phyloP scores from a whole-genome alignment of 2,888 invertebrate species.

The Scaptomyza caliginosa region DNA sequence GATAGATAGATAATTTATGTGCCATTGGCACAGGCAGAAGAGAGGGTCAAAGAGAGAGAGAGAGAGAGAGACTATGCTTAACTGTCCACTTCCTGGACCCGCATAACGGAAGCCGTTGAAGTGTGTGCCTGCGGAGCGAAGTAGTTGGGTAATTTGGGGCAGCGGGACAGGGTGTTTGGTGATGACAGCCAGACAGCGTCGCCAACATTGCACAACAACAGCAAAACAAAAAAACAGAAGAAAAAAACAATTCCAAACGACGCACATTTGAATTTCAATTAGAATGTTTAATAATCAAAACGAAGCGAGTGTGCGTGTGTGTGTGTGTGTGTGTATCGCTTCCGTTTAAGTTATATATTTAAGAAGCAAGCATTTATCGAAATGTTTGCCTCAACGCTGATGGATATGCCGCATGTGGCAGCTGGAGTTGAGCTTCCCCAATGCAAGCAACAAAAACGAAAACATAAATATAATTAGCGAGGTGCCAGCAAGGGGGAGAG shows the following conservation, averaged over 20 bases:
- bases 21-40: slow-evolving; percentile 5
- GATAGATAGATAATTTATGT: slow-evolving; percentile 8
- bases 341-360: slow-evolving; percentile 51
- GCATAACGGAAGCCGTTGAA: slow-evolving; percentile 70
- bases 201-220: slow-evolving; percentile 45
- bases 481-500: neutral
- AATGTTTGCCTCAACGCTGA: slow-evolving; percentile 58
- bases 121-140: slow-evolving; percentile 6
- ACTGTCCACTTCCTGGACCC: slow-evolving; percentile 79
- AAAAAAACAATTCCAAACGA: slow-evolving; percentile 21
- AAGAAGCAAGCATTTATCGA: slow-evolving; percentile 57
- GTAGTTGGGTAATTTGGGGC: slow-evolving; percentile 2
- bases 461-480: slow-evolving; percentile 69
- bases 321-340: slow-evolving; percentile 43
- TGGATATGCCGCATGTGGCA: slow-evolving; percentile 51
- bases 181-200: slow-evolving; percentile 30
- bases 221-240: no score
- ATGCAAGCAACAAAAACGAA: slow-evolving; percentile 14
- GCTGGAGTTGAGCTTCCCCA: slow-evolving; percentile 16
- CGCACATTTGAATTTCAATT: slow-evolving; percentile 80
- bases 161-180: slow-evolving; percentile 3
- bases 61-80: slow-evolving; percentile 44
- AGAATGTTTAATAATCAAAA: slow-evolving; percentile 78
- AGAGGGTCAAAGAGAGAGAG: neutral
- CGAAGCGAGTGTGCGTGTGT: slow-evolving; percentile 18